These are phyloP conservation scores for Leptopilina drosophilae DNA, from an alignment of 2,888 invertebrate genomes.

Conservation along the genomic window DNA sequence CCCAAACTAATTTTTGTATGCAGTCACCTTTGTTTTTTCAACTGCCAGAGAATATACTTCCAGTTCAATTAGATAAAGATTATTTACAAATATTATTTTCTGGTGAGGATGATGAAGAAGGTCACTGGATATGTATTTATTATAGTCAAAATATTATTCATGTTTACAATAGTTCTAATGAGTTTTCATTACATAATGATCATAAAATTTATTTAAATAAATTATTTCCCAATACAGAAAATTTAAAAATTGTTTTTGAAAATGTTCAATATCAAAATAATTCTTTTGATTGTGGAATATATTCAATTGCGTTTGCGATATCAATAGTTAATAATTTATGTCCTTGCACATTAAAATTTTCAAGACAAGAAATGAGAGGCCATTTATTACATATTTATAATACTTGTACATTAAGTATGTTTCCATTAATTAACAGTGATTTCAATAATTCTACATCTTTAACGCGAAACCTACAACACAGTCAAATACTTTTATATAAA, in stretches of 20 bases:
- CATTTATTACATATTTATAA: background rate
- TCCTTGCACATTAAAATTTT: conserved; percentile 26
- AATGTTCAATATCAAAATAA: conserved; percentile 34
- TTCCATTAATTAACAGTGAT: background rate
- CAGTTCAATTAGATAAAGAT: background rate
- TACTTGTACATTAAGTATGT: background rate
- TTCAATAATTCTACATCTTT: background rate
- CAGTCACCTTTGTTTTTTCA: background rate
- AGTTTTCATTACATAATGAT: background rate
- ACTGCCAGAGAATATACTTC: background rate
- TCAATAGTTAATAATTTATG: conserved; percentile 8
- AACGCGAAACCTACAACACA: background rate
- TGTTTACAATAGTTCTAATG: background rate
- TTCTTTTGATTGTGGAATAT: background rate
- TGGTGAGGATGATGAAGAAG: background rate
- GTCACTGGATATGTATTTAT: conserved; percentile 5
- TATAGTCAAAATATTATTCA: background rate
- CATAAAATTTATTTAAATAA: background rate
- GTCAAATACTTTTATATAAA: no score
- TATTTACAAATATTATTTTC: conserved; percentile 4
- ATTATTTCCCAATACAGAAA: background rate
- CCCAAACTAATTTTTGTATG: background rate
- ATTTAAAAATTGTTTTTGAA: conserved; percentile 32
- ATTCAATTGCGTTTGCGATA: conserved; percentile 33
- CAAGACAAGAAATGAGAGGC: background rate